Evolutionary conservation across 2,113 vertebrate genomes (phyloP).

Genomic region (Microtus richardsoni): DNA sequence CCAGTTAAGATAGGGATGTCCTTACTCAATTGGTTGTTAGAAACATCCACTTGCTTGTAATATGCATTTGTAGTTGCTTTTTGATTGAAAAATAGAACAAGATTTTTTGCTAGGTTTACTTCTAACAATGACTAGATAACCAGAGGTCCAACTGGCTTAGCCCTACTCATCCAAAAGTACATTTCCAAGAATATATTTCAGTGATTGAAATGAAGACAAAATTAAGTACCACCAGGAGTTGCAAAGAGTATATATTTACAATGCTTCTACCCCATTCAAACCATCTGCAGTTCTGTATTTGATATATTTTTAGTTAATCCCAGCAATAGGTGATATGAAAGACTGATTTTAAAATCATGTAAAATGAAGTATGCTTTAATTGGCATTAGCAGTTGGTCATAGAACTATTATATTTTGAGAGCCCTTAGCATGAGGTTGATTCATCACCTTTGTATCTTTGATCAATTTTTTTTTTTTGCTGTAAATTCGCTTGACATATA

Average conservation of each 20-base stretch:
- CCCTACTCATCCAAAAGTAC: slow-evolving; percentile 84
- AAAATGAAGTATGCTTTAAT: slow-evolving; percentile 71
- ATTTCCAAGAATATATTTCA: slow-evolving; percentile 92
- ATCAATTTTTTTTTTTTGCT: slow-evolving; percentile 55
- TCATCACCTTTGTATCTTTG: slow-evolving; percentile 58
- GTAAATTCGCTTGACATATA: slow-evolving; percentile 60
- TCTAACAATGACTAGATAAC: slow-evolving; percentile 81
- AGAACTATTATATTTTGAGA: slow-evolving; percentile 63
- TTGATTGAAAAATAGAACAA: slow-evolving; percentile 84
- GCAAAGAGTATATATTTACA: slow-evolving; percentile 98
- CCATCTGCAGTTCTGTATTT: slow-evolving; percentile 88
- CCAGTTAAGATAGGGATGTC: slow-evolving; percentile 86
- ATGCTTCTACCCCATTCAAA: slow-evolving; percentile 87
- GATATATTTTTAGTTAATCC: slow-evolving; percentile 58
- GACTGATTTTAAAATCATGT: slow-evolving; percentile 70
- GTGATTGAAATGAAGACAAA: slow-evolving; percentile 92
- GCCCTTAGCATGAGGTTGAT: slow-evolving; percentile 65
- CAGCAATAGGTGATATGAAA: slow-evolving; percentile 80
- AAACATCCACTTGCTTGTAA: slow-evolving; percentile 84
- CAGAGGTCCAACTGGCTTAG: slow-evolving; percentile 83
- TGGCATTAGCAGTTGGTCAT: slow-evolving; percentile 78
- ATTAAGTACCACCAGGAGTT: slow-evolving; percentile 93
- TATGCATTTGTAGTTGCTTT: slow-evolving; percentile 79
- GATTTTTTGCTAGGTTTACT: slow-evolving; percentile 83
- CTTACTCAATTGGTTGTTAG: slow-evolving; percentile 83